Evolutionary conservation across 2,797 vertebrate species (phyloP).

Genomic region (Cossypha niveicapilla): DNA sequence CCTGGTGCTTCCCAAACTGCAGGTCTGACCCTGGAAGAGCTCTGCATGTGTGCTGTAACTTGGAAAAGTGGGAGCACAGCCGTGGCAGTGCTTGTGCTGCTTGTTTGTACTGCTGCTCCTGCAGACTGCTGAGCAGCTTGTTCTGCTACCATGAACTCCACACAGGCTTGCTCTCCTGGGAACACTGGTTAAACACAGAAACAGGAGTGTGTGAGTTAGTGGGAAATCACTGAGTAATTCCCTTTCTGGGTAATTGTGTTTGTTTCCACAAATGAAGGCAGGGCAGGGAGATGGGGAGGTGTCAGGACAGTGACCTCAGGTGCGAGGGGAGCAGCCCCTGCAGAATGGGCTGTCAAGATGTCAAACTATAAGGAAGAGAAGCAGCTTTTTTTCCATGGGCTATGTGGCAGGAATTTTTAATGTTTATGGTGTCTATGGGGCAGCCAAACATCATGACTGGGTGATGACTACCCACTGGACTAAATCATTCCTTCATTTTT

Average conservation of each 20-base stretch:
- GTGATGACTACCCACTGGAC: no score
- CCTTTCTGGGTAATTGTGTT: background rate
- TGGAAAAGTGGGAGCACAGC: background rate
- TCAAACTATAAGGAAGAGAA: background rate
- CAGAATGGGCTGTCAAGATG: background rate
- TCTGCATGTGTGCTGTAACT: fast-evolving
- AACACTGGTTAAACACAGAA: background rate
- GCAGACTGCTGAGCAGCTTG: background rate
- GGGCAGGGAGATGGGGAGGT: background rate
- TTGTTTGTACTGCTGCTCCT: fast-evolving
- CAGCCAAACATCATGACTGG: fast-evolving
- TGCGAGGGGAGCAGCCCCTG: fast-evolving
- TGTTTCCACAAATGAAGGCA: background rate
- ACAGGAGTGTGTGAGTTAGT: background rate
- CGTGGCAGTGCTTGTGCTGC: background rate
- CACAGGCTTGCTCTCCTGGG: background rate
- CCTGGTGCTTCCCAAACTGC: background rate
- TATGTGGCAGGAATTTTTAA: background rate
- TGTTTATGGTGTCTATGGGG: background rate
- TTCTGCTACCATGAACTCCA: fast-evolving
- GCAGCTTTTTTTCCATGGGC: background rate
- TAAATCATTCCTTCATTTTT: no score
- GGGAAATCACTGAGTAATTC: background rate
- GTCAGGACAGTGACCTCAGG: fast-evolving
- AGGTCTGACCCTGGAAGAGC: fast-evolving